A percentile compares a stretch with the other conserved stretches of the same genome.
phyloP scores from a whole-genome alignment of 92 coral and sea anemone species.

The Siderastrea siderea region DNA sequence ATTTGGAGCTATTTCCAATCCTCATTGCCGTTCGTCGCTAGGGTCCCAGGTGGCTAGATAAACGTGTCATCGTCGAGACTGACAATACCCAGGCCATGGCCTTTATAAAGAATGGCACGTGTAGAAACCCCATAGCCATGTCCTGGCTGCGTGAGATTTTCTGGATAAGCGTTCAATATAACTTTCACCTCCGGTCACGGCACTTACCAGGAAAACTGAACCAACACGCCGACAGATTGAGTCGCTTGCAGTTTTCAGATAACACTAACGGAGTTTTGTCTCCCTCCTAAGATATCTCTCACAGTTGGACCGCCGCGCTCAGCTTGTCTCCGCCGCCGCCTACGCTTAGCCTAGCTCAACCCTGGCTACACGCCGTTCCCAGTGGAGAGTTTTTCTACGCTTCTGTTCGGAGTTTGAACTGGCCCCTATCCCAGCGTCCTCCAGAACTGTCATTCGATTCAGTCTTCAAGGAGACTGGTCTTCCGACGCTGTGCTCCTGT shows the following conservation, averaged over 20 bases:
- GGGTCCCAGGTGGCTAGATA: slow-evolving; percentile 11
- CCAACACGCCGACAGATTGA: slow-evolving; percentile 23
- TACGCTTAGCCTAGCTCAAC: slow-evolving; percentile 34
- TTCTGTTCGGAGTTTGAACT: slow-evolving; percentile 10
- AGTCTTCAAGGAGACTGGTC: not conserved
- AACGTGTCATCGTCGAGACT: slow-evolving; percentile 34
- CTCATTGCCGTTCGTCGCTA: slow-evolving; percentile 18
- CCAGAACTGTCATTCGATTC: slow-evolving; percentile 28
- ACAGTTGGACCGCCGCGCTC: slow-evolving; percentile 30
- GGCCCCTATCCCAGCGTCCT: slow-evolving; percentile 14
- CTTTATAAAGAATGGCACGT: slow-evolving; percentile 25
- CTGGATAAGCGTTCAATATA: slow-evolving; percentile 38
- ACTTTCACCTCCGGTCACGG: slow-evolving; percentile 25
- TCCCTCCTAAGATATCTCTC: slow-evolving; percentile 13
- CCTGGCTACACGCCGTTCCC: slow-evolving; percentile 26
- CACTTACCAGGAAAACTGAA: slow-evolving; percentile 35
- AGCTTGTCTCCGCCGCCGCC: slow-evolving; percentile 44
- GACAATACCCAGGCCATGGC: slow-evolving; percentile 37
- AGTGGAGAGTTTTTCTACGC: slow-evolving; percentile 32
- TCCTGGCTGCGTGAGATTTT: slow-evolving; percentile 44
- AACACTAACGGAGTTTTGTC: slow-evolving; percentile 12
- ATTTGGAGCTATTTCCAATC: slow-evolving; percentile 30
- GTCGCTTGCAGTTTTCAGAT: slow-evolving; percentile 1
- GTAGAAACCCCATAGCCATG: slow-evolving; percentile 38
- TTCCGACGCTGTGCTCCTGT: not conserved